A percentile compares a stretch with the other conserved stretches of the same genome.
These are phyloP conservation scores for Proales similis DNA, from an alignment of 1,140 invertebrate genomes.

Conservation along the genomic window DNA sequence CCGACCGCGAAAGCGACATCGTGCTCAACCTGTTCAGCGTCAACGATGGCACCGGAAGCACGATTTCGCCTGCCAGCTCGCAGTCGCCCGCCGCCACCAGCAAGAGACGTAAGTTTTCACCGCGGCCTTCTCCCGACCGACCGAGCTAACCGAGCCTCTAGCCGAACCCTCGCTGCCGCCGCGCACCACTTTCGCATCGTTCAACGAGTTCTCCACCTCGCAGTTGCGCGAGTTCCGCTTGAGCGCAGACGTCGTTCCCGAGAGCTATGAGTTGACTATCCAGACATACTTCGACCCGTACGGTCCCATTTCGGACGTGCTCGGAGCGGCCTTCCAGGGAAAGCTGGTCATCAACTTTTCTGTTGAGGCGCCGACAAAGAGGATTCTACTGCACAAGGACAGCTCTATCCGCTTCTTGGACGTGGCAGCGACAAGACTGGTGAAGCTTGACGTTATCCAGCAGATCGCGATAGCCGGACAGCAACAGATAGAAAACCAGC, in stretches of 20 bases:
- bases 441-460: not conserved
- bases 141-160: too few species aligned
- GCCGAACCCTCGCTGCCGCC: conserved; percentile 16
- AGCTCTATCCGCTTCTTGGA: too few species aligned
- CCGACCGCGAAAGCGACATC: not conserved
- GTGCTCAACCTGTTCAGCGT: too few species aligned
- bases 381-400: conserved; percentile 1
- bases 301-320: not conserved
- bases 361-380: not conserved
- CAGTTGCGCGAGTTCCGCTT: conserved; percentile 23
- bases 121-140: too few species aligned
- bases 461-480: not conserved
- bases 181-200: not conserved
- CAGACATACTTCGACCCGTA: conserved; percentile 11
- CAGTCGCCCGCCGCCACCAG: too few species aligned
- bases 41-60: too few species aligned
- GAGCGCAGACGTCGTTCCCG: not conserved
- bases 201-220: not conserved
- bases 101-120: too few species aligned
- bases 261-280: conserved; percentile 14
- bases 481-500: conserved; percentile 11
- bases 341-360: conserved; percentile 5
- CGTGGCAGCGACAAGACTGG: not conserved
- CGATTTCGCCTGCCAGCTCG: too few species aligned
- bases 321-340: not conserved